Base-by-base conservation (phyloP, 2,888 invertebrate species). In the Aleiodes testaceus region DNA sequence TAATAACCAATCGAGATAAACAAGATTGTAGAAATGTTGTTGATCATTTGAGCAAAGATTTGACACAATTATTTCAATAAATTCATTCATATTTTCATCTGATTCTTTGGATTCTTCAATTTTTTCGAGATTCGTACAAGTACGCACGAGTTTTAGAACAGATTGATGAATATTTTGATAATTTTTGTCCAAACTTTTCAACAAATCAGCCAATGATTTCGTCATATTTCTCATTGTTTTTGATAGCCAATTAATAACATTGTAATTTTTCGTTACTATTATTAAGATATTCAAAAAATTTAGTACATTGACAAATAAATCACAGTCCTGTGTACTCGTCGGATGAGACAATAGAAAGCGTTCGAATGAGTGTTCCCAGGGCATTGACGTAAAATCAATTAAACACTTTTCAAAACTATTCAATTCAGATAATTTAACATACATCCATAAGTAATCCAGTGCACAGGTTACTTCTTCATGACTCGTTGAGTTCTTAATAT, bases 341-440 rank as follows among this genome's bases (percentile, higher is more conserved):
- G 93, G 93, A 55, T 92, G 90, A 1, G 92, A 89, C 70, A 89
- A 87, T 50, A 93, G 85, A 84, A 92, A 94, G 49, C 92, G 88
- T 36, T 88, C 87, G 76, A 92, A 90, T 0, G 89, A 89, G 77
- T 89, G 88, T 78, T 90, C 89, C 93, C 93, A 94, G 9, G 91
- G 90, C 72, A 92, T 87, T 49, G 87, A 84, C 11, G 18, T 87
- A 89, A 84, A 81, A 89, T 84, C 76, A 82, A 80, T 68, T 79
- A 72, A 73, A 79, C 79, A 72, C 82, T 75, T 73, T 86, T 22
- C 55, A 7, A 52, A 53, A 12, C 22, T 14, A 50, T 49, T 14
- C 0, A 68, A 30, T 64, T 66, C 50, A 30, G 36, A 20, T 6
- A 67, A 52, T 59, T 67, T 47, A 42, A 82, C 82, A 84, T 87